These are phyloP conservation scores for Thymelicus sylvestris DNA, from an alignment of 2,888 invertebrate genomes.

Conservation along the genomic window DNA sequence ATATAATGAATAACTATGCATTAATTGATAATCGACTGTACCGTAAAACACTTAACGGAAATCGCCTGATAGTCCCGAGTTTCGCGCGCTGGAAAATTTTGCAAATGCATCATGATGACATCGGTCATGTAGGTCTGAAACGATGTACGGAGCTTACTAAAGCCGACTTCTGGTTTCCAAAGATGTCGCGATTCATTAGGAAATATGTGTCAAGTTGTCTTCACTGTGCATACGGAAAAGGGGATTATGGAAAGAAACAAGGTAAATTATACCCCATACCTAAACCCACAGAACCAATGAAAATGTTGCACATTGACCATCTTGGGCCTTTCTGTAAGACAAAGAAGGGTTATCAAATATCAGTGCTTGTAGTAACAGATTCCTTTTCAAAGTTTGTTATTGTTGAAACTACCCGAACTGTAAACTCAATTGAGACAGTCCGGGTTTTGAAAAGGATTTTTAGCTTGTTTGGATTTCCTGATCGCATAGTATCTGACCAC, in stretches of 20 bases:
- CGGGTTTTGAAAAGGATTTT: constrained; percentile 34
- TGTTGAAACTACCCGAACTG: constrained; percentile 43
- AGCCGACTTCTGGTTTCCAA: constrained; percentile 50
- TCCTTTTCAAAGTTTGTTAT: constrained; percentile 10
- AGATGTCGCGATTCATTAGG: constrained; percentile 46
- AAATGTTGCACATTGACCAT: constrained; percentile 42
- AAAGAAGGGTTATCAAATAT: constrained; percentile 40
- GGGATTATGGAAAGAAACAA: constrained; percentile 40
- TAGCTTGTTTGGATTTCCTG: constrained; percentile 37
- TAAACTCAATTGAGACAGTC: constrained; percentile 43
- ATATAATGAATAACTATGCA: constrained; percentile 43
- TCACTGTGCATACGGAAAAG: constrained; percentile 51
- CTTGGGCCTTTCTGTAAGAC: constrained; percentile 42
- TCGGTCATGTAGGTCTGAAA: constrained; percentile 49
- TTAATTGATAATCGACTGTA: constrained; percentile 42
- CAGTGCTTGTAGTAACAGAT: constrained; percentile 41
- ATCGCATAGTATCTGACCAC: constrained; percentile 38
- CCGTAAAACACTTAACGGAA: constrained; percentile 42
- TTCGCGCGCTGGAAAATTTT: constrained; percentile 49
- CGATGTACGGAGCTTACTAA: constrained; percentile 47
- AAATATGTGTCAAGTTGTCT: constrained; percentile 48
- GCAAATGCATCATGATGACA: constrained; percentile 52
- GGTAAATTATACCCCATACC: constrained; percentile 43
- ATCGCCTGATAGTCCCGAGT: constrained; percentile 48
- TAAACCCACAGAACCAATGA: constrained; percentile 41